A percentile compares a stretch with the other conserved stretches of the same genome.
phyloP scores from a whole-genome alignment of 2,888 invertebrate genomes.

The Hydrotaea diabolus region DNA sequence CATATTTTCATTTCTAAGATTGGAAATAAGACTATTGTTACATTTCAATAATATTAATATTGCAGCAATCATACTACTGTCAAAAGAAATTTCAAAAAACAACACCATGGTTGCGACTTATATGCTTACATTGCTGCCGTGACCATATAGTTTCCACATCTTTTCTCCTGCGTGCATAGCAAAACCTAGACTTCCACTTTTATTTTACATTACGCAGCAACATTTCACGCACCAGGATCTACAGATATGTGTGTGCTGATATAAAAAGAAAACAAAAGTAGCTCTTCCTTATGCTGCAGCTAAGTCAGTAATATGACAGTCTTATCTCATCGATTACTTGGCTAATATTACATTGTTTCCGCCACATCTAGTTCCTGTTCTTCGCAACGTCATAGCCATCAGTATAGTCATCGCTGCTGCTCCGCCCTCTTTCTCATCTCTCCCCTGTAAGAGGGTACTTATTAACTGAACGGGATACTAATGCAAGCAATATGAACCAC shows the following conservation, averaged over 20 bases:
- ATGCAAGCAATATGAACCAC: not conserved
- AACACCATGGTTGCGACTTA: no score
- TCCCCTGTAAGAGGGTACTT: slow-evolving; percentile 20
- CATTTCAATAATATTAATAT: no score
- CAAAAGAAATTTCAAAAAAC: no score
- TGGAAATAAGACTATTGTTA: no score
- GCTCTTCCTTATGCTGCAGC: not conserved
- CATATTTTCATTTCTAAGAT: no score
- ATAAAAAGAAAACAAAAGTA: not conserved
- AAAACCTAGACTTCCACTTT: not conserved
- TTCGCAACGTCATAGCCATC: not conserved
- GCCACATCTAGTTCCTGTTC: not conserved
- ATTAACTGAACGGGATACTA: slow-evolving; percentile 3
- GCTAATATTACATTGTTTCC: slow-evolving; percentile 6
- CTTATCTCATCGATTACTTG: slow-evolving; percentile 30
- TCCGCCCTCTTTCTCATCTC: not conserved
- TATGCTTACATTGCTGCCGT: no score
- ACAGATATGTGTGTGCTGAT: not conserved
- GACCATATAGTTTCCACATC: no score
- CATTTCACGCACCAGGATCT: no score
- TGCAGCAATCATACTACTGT: no score
- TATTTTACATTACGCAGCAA: not conserved
- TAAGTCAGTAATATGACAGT: slow-evolving; percentile 23
- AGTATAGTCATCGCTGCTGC: not conserved
- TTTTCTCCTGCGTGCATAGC: no score